Percentiles rank a stretch among this genome's conserved stretches.
Conservation (phyloP, 2,797 vertebrate species). For the Pangasius mekongensis region DNA sequence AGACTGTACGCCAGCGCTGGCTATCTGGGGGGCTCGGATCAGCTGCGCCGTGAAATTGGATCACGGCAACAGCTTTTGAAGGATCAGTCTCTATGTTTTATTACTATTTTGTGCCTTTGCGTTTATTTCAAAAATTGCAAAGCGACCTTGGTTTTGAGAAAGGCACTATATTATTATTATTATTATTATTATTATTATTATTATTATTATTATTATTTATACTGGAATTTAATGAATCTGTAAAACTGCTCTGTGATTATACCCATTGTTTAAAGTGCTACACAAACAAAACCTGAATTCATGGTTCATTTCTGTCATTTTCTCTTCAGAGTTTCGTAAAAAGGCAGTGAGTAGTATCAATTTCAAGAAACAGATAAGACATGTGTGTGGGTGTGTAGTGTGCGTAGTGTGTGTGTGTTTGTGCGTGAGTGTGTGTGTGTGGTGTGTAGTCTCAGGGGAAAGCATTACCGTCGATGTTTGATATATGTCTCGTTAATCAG, state of each 20-base stretch:
- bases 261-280: not conserved
- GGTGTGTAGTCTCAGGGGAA: conserved; percentile 19
- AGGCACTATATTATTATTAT: not conserved
- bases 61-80: not conserved
- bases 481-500: conserved; percentile 34
- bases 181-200: not conserved
- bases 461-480: conserved; percentile 22
- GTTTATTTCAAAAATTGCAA: not conserved
- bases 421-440: not conserved
- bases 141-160: not conserved
- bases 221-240: not conserved
- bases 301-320: not conserved
- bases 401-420: not conserved
- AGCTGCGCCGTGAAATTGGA: not conserved
- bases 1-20: not conserved
- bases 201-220: not conserved
- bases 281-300: not conserved
- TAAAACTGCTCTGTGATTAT: not conserved
- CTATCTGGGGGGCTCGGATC: not conserved
- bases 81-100: not conserved
- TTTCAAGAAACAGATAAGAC: conserved; percentile 8
- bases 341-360: not conserved
- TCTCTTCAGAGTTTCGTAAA: not conserved
- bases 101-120: not conserved
- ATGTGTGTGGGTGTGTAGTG: not conserved